Base-by-base conservation (phyloP, 1,140 invertebrate genomes). In the Zaprionus gabonicus region DNA sequence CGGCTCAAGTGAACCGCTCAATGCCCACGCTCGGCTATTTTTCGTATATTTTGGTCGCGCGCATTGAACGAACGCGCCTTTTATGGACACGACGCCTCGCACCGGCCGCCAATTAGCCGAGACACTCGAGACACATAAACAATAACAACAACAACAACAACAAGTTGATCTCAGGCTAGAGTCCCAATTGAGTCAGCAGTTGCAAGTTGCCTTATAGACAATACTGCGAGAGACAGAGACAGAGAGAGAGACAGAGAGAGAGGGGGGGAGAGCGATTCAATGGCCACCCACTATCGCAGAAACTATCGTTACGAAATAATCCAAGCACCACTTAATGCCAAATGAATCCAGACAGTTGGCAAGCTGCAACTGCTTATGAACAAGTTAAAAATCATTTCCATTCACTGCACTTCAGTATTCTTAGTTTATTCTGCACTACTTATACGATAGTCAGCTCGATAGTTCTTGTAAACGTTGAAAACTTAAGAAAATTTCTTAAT, bases 81-180 rank as follows among this genome's bases (percentile, higher is more conserved):
- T 77, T 77, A 77, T 77, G 75, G 75, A 46, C 46, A 20, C 41
- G 74, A 71, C 62, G 62, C 63, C 70, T 56, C 74, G 31, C 69
- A 69, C 66, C 60, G 75, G 55, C 55, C 71, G 66, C 73, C 85
- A 90, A 90, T 90, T 90, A 78, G 73, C 74, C 17, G 68, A 46
- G 41, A 59, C 59, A 71, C 34, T 58, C 55, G 41, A 68, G 64
- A 25, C 65, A 60, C 28, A 73, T 59, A 55, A 58, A 73, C 53
- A 65, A 55, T 41, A 74, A 51, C 20, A 34, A 36, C 9, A 46
- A 51, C 9, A 46, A 51, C 53, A 25, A 27, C 28, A 38, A 75
- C 57, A 73, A 69, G 12, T 49, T 57, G 67, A 58, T 23, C 31
- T 55, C 31, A 49, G 49, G 13, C 27, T 34, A 46, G 27, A 63